Conservation (phyloP, 30 jellyfish, hydroid and myxozoan genomes). For the Haliclystus octoradiatus region DNA sequence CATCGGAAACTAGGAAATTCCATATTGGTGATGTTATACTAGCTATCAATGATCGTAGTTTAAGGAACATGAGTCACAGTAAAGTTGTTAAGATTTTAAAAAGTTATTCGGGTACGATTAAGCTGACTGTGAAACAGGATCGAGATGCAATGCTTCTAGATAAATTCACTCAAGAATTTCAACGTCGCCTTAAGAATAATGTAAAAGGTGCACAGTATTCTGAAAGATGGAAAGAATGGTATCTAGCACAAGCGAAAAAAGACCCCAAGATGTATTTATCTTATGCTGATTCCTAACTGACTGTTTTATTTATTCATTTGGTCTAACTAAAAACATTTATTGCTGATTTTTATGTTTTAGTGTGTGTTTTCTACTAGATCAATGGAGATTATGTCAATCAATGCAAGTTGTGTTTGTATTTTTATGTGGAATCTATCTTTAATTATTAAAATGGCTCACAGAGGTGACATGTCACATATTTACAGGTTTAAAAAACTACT, state of each 20-base stretch:
- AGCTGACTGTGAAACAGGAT: neutral
- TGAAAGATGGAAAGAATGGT: neutral
- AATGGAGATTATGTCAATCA: too few relatives aligned
- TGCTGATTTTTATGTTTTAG: too few relatives aligned
- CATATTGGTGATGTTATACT: neutral
- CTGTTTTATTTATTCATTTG: too few relatives aligned
- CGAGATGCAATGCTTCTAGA: neutral
- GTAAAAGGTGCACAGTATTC: neutral
- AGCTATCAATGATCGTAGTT: neutral
- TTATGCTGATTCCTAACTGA: neutral
- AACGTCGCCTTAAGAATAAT: neutral
- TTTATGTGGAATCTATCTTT: too few relatives aligned
- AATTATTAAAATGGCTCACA: too few relatives aligned
- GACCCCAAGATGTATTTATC: neutral
- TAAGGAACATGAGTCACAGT: neutral
- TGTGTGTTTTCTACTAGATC: too few relatives aligned
- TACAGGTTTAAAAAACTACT: too few relatives aligned
- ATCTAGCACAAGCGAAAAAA: neutral
- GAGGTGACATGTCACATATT: too few relatives aligned
- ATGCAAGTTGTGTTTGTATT: too few relatives aligned
- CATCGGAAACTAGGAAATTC: neutral
- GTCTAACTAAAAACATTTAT: too few relatives aligned
- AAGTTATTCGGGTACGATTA: neutral
- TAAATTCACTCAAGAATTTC: neutral
- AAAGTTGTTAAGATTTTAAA: neutral